phyloP scores from a whole-genome alignment of 2,797 vertebrate species.

The Halcyon smyrnensis region DNA sequence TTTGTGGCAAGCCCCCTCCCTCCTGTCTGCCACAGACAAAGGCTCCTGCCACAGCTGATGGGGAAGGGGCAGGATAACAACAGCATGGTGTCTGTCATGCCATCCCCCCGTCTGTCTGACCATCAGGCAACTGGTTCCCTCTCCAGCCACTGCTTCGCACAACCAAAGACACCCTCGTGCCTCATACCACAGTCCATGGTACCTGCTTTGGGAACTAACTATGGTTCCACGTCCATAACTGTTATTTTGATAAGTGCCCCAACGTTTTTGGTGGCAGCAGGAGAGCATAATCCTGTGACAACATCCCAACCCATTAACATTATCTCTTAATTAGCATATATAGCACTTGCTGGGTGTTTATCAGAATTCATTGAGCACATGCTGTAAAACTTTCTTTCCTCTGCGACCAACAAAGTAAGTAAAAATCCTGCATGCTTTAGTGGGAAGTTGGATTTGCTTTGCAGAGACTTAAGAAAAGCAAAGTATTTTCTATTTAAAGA shows the following conservation, averaged over 20 bases:
- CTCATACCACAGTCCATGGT: accelerated
- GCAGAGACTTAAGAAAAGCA: background rate
- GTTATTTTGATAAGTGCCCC: background rate
- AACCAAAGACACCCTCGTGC: background rate
- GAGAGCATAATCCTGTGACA: background rate
- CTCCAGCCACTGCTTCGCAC: background rate
- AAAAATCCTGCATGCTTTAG: background rate
- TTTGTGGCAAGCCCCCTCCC: conserved; percentile 52
- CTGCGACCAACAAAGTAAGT: background rate
- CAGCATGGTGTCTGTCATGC: background rate
- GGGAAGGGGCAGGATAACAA: conserved; percentile 1
- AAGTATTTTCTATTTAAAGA: background rate
- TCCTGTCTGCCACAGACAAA: conserved; percentile 54
- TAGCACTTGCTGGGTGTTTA: conserved; percentile 29
- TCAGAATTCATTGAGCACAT: background rate
- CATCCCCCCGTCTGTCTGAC: background rate
- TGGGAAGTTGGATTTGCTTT: background rate
- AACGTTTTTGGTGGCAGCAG: background rate
- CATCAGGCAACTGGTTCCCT: accelerated
- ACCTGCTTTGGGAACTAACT: background rate
- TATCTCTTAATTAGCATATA: conserved; percentile 42
- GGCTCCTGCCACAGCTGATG: background rate
- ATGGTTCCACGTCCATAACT: accelerated
- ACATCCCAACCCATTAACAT: conserved; percentile 16
- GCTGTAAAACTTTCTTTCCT: conserved; percentile 14